Evolutionary conservation across 2,888 invertebrate genomes (phyloP).

Genomic region (Hanleya hanleyi): DNA sequence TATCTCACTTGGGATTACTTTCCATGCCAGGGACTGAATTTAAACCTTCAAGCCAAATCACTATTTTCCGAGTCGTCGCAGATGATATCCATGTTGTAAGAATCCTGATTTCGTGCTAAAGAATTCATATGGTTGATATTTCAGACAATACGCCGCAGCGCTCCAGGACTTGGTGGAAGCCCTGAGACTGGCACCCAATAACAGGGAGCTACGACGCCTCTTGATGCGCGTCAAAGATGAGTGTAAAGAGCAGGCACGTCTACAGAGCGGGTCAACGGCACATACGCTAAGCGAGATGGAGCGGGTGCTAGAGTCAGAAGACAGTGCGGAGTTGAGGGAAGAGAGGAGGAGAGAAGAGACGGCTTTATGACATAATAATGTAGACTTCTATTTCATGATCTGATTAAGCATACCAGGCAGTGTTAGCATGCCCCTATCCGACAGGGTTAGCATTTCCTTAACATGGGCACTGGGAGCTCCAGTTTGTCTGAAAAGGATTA

Average conservation of each 20-base stretch:
- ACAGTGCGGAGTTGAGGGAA: conserved; percentile 25
- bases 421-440: too few relatives aligned
- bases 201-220: conserved; percentile 83
- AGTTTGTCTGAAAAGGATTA: too few relatives aligned
- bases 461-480: too few relatives aligned
- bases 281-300: conserved; percentile 37
- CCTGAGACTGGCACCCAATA: conserved; percentile 81
- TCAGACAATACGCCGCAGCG: conserved; percentile 76
- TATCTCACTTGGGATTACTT: too few relatives aligned
- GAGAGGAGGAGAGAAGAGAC: conserved; percentile 43
- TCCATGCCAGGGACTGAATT: too few relatives aligned
- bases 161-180: conserved; percentile 89
- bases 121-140: conserved; percentile 1
- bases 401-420: too few relatives aligned
- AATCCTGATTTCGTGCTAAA: neutral
- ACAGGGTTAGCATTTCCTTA: too few relatives aligned
- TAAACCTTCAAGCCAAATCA: too few relatives aligned
- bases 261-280: neutral
- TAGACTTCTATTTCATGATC: conserved; percentile 13
- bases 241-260: conserved; percentile 60
- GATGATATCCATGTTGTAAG: neutral
- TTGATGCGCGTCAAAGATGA: conserved; percentile 85
- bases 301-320: conserved; percentile 42
- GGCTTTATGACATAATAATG: conserved; percentile 26
- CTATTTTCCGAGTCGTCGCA: too few relatives aligned